Base-by-base conservation (phyloP, 1,140 invertebrate genomes). In the Adoxophyes honmai region DNA sequence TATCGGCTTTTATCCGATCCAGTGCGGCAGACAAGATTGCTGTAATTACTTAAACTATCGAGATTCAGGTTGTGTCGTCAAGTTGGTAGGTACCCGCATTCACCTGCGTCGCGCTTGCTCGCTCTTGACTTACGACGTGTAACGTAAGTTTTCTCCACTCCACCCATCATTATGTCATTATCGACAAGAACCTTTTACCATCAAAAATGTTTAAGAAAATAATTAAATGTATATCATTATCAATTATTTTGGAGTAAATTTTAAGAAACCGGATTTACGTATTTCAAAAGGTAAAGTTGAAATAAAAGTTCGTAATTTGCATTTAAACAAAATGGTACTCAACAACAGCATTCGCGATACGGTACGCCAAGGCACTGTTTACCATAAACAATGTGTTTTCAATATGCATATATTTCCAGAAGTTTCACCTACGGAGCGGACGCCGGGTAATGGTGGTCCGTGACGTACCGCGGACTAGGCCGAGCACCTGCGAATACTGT, bases 391-490 rank as follows among this genome's bases (percentile, higher is more conserved):
- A 64, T 42, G 57, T 55, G 42, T 61, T 57, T 60, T 54, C 58
- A 56, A 67, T 72, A 67, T 55, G 51, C 33, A 64, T 67, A 70
- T 73, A 68, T 64, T 65, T 62, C 42, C 42, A n/a, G 57, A 67
- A 52, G 55, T 36, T 54, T 64, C 66, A 55, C 59, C 21, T 28
- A 48, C 42, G 21, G n/a, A 28, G 42, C 39, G 16, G 16, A 28
- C 16, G 42, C 16, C 18, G 42, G 21, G 18, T 48, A 48, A 48
- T 48, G 42, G 18, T 13, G 42, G 21, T 8, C 42, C 42, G 21
- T 48, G 21, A 48, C 7, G 42, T 48, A 48, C 42, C 42, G 42
- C 21, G 21, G 42, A 48, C 42, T 48, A 48, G 42, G 21, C 42
- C 42, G 16, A 28, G 42, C 16, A 48, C 42, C 42, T 48, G 55